Base-by-base conservation (phyloP, 1,140 invertebrate species). In the Dolichoris vasculosae region DNA sequence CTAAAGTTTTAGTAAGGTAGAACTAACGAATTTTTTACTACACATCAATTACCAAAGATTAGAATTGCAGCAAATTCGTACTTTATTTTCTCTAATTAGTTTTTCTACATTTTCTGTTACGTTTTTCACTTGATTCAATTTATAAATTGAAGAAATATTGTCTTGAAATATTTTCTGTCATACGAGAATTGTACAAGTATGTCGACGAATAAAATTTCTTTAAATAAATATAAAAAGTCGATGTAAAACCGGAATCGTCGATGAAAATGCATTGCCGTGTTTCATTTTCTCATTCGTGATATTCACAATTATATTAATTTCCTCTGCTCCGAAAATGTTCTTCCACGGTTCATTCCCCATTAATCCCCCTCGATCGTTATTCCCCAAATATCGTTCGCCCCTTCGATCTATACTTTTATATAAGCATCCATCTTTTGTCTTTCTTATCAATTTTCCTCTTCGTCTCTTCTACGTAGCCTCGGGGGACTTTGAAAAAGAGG, bases 391-490 rank as follows among this genome's bases (percentile, higher is more conserved):
- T 67, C n/a, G 6, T 35, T 4, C 13, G 23, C 26, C 30, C 69
- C 7, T 43, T 73, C 69, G n/a, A 73, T 40, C 32, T 67, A 17
- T 17, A 73, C 69, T 35, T 73, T 43, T 43, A 15, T 9, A 1
- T 2, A 40, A 9, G 23, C 43, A 32, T 48, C 38, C 35, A 73
- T 51, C 81, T 75, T 59, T 75, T 46, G 38, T 30, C n/a, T 59
- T 43, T 23, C 40, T 83, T 83, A 83, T 83, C 73, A 83, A 83
- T 83, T 77, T 77, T 46, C 35, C 55, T 23, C 35, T 59, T 83
- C 17, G 46, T 76, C 6, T 40, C 13, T 32, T 23, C 51, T 55
- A 38, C 55, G 26, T 48, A 30, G 35, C 38, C 20, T n/a, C 30
- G 23, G 13, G 26, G 69, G 20, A 46, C 43, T 20, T 3, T 2